Evolutionary conservation across 1,140 invertebrate genomes (phyloP).

Genomic region (Drosophila triauraria): DNA sequence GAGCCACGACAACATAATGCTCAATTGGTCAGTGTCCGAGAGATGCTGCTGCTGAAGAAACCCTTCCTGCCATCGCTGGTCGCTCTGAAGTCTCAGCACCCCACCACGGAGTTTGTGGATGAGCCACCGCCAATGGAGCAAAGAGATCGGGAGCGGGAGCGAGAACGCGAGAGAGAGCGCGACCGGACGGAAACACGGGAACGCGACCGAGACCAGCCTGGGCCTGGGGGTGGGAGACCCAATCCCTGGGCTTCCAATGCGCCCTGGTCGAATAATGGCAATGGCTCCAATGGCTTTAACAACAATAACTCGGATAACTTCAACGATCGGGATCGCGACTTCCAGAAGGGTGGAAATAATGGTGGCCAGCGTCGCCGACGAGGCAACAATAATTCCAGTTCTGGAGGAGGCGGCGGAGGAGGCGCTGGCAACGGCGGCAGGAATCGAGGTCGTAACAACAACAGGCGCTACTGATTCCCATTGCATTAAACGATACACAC

Average conservation of each 20-base stretch:
- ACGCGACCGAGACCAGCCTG: slow-evolving; percentile 28
- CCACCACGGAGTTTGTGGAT: slow-evolving; percentile 67
- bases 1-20: slow-evolving; percentile 78
- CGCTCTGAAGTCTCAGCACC: slow-evolving; percentile 68
- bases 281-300: slow-evolving; percentile 71
- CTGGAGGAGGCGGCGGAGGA: slow-evolving; percentile 22
- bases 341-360: slow-evolving; percentile 51
- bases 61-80: slow-evolving; percentile 74
- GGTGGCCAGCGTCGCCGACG: slow-evolving; percentile 65
- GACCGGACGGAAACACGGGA: slow-evolving; percentile 24
- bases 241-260: slow-evolving; percentile 75
- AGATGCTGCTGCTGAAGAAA: slow-evolving; percentile 72
- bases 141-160: slow-evolving; percentile 30
- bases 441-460: slow-evolving; percentile 70
- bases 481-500: slow-evolving; percentile 20
- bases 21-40: slow-evolving; percentile 74
- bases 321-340: slow-evolving; percentile 63
- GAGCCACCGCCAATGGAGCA: slow-evolving; percentile 65
- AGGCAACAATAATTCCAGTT: slow-evolving; percentile 59
- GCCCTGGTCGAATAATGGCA: slow-evolving; percentile 66
- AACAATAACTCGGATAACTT: slow-evolving; percentile 57
- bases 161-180: slow-evolving; percentile 29
- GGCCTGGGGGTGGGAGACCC: slow-evolving; percentile 38
- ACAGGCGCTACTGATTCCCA: slow-evolving; percentile 67
- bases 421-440: slow-evolving; percentile 49